These are phyloP conservation scores for Benthosema pterotum DNA, from an alignment of 2,797 vertebrate genomes.

Conservation along the genomic window DNA sequence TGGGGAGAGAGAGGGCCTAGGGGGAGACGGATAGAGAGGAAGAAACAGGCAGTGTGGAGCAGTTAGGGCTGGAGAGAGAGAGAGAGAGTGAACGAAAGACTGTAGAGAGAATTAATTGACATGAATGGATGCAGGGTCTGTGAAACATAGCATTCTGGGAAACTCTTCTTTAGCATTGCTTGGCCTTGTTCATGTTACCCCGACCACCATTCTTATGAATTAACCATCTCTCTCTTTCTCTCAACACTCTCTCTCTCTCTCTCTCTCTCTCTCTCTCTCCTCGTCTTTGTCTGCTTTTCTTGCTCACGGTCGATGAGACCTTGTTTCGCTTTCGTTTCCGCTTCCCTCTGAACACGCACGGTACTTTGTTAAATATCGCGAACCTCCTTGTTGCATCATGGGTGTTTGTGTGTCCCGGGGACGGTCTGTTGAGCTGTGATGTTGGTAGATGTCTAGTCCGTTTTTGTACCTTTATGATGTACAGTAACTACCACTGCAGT, in stretches of 20 bases:
- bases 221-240: conserved; percentile 60
- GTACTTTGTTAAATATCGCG: no score
- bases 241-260: conserved; percentile 1
- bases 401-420: conserved; percentile 20
- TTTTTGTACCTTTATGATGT: conserved; percentile 3
- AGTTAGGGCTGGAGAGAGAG: not conserved
- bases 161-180: conserved; percentile 73
- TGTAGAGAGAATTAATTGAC: conserved; percentile 57
- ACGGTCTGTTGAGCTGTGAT: conserved; percentile 7
- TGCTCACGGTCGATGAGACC: conserved; percentile 1
- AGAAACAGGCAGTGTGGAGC: conserved; percentile 35
- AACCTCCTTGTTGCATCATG: conserved; percentile 23
- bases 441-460: conserved; percentile 19
- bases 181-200: conserved; percentile 67
- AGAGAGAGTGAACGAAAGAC: conserved; percentile 30
- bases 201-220: conserved; percentile 72
- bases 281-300: conserved; percentile 64
- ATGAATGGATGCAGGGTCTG: conserved; percentile 62
- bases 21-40: conserved; percentile 21
- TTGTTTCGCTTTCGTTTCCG: no score
- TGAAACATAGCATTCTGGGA: conserved; percentile 71
- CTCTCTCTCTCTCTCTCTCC: not conserved
- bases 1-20: conserved; percentile 22
- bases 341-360: conserved; percentile 22
- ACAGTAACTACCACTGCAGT: conserved; percentile 3